These are phyloP conservation scores for Hoplodrina blanda DNA, from an alignment of 2,888 invertebrate genomes.

Conservation along the genomic window DNA sequence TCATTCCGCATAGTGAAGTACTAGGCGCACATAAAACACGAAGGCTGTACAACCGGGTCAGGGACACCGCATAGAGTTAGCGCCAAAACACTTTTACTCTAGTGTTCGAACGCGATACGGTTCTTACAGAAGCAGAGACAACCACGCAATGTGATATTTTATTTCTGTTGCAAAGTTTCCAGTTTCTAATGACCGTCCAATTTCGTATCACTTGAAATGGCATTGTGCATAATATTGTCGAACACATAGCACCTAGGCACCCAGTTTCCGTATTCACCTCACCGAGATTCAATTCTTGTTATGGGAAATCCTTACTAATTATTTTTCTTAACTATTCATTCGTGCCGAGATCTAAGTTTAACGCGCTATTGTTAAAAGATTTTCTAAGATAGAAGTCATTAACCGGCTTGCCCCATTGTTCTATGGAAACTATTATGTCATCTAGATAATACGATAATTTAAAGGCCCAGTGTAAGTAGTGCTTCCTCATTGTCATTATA, in stretches of 20 bases:
- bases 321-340: conserved; percentile 53
- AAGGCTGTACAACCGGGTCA: conserved; percentile 73
- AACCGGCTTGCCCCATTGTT: conserved; percentile 64
- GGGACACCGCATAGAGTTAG: conserved; percentile 76
- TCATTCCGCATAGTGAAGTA: conserved; percentile 61
- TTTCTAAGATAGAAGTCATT: conserved; percentile 60
- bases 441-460: conserved; percentile 61
- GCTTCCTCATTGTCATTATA: conserved; percentile 70
- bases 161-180: conserved; percentile 44
- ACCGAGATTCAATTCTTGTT: conserved; percentile 25
- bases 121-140: conserved; percentile 39
- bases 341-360: conserved; percentile 51
- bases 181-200: conserved; percentile 62
- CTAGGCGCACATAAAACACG: conserved; percentile 67
- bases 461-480: conserved; percentile 64
- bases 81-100: conserved; percentile 72
- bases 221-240: conserved; percentile 58
- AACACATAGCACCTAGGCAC: conserved; percentile 15
- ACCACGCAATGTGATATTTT: conserved; percentile 54
- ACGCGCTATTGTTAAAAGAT: conserved; percentile 67
- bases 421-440: conserved; percentile 69
- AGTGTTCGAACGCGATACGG: conserved; percentile 50
- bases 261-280: conserved; percentile 47
- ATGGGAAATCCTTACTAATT: conserved; percentile 59
- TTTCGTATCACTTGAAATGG: conserved; percentile 56